A percentile compares a stretch with the other conserved stretches of the same genome.
Conservation (phyloP, 2,797 vertebrate genomes). For the Thamnophis elegans region DNA sequence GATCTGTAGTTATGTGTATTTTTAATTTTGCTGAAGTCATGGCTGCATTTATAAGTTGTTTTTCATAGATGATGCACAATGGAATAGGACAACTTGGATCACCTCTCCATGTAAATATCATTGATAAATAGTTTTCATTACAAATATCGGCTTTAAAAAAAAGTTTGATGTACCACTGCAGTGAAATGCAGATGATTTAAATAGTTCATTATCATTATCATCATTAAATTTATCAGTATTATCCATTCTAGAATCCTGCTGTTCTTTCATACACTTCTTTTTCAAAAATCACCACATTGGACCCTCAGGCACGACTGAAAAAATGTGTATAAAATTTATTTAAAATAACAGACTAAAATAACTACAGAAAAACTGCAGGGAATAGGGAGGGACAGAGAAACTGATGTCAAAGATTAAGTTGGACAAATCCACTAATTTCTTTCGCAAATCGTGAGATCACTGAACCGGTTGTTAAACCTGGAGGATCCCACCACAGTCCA, state of each 20-base stretch:
- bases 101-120: too few relatives aligned
- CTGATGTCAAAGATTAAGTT: neutral
- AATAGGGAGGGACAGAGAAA: neutral
- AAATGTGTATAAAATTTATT: neutral
- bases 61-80: too few relatives aligned
- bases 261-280: neutral
- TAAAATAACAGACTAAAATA: neutral
- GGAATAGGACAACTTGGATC: too few relatives aligned
- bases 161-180: neutral
- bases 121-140: too few relatives aligned
- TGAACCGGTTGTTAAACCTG: too few relatives aligned
- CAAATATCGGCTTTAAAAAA: neutral
- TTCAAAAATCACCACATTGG: neutral
- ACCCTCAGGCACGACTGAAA: neutral
- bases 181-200: neutral
- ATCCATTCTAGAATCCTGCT: neutral
- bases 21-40: too few relatives aligned
- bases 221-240: neutral
- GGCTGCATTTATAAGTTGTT: too few relatives aligned
- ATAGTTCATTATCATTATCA: neutral
- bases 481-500: neutral
- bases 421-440: neutral
- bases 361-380: neutral
- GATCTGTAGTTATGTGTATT: neutral
- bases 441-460: too few relatives aligned